Evolutionary conservation across 2,797 vertebrate species (phyloP).

Genomic region (Euthynnus affinis): DNA sequence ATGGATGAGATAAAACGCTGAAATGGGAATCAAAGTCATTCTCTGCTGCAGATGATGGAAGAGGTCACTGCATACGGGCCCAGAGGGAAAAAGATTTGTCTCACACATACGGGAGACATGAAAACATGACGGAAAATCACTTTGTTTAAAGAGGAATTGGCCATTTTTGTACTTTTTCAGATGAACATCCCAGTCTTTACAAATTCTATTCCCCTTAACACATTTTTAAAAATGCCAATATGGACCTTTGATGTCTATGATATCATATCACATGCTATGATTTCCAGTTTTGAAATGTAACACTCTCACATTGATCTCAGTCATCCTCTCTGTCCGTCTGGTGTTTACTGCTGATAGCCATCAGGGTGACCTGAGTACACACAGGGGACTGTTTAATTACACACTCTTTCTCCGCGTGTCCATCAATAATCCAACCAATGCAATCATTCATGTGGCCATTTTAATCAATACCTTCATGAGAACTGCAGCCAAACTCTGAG

Average conservation of each 20-base stretch:
- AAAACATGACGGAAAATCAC: constrained; percentile 62
- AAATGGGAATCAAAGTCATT: constrained; percentile 78
- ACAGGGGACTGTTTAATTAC: constrained; percentile 81
- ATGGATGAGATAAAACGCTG: constrained; percentile 73
- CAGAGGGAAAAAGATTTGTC: constrained; percentile 32
- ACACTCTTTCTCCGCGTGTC: constrained; percentile 61
- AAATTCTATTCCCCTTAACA: not conserved
- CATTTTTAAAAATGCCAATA: not conserved
- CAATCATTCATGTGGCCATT: constrained; percentile 76
- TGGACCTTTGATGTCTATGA: constrained; percentile 10
- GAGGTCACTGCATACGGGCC: constrained; percentile 57
- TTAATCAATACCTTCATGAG: constrained; percentile 71
- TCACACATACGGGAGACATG: constrained; percentile 52
- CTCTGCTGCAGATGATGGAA: constrained; percentile 73
- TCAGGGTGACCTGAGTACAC: constrained; percentile 71
- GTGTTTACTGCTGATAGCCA: constrained; percentile 75
- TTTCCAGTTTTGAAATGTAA: constrained; percentile 68
- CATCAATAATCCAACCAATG: constrained; percentile 74
- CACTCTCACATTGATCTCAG: constrained; percentile 67
- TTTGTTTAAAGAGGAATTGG: constrained; percentile 37
- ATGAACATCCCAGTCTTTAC: not conserved
- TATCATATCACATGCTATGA: constrained; percentile 19
- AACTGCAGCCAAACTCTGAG: constrained; percentile 41
- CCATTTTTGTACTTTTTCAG: not conserved
- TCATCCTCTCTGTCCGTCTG: constrained; percentile 34